Evolutionary conservation across 1,140 invertebrate species (phyloP).

Genomic region (Arion vulgaris): DNA sequence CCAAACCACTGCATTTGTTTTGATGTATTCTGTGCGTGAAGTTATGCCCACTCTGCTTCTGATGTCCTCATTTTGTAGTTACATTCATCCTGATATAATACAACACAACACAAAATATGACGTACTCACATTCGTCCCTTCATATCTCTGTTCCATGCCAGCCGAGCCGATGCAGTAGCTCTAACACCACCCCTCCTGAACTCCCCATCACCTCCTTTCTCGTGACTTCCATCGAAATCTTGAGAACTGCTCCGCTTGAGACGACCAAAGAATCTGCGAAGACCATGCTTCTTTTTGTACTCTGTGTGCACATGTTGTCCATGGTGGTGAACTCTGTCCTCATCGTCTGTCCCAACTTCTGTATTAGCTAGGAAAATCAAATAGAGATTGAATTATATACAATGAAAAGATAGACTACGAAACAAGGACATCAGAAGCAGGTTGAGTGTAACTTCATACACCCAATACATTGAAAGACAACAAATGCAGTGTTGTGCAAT

Average conservation of each 20-base stretch:
- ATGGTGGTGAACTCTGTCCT: slow-evolving; percentile 57
- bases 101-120: no score
- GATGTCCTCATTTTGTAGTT: no score
- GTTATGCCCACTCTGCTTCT: no score
- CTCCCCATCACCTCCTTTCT: slow-evolving; percentile 53
- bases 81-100: no score
- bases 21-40: no score
- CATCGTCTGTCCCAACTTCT: slow-evolving; percentile 73
- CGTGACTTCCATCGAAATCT: slow-evolving; percentile 78
- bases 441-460: no score
- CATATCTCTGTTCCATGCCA: slow-evolving; percentile 78
- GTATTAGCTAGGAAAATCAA: slow-evolving; percentile 77
- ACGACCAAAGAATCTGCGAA: slow-evolving; percentile 79
- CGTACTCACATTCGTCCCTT: slow-evolving; percentile 39
- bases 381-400: no score
- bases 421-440: no score
- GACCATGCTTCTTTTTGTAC: slow-evolving; percentile 74
- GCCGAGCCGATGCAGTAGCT: slow-evolving; percentile 83
- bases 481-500: no score
- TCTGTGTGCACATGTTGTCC: slow-evolving; percentile 54
- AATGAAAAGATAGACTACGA: no score
- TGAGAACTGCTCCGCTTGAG: slow-evolving; percentile 80
- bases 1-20: no score
- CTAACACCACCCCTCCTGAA: slow-evolving; percentile 83
- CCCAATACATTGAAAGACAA: no score